Base-by-base conservation (phyloP, 2,113 vertebrate genomes). In the Brachyhypopomus gauderio region DNA sequence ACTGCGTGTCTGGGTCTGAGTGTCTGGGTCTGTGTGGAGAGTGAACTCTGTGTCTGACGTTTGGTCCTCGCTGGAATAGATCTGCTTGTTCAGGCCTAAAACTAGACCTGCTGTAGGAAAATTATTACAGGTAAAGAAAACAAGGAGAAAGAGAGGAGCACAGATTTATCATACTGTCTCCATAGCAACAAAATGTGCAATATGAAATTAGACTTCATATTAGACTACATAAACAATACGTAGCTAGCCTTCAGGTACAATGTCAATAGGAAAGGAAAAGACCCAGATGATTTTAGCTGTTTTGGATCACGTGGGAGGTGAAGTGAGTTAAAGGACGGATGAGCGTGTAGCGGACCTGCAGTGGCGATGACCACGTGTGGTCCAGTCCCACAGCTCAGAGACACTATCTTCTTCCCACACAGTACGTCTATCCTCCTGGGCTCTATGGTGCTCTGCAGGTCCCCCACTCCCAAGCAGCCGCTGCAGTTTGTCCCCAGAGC, bases 311-410 rank as follows among this genome's bases (percentile, higher is more conserved):
- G 55, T 6, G 5, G 17, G 5, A 52, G 2, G 16, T 23, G 8
- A 7, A 23, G 45, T 23, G 1, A 25, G 56, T 71, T 36, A 73
- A 45, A 11, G 20, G 27, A 55, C 38, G 56, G 8, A 45, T 9
- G 14, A 23, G 9, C 12, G 45, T 16, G n/a, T 48, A n/a, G 63
- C 75, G 91, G 86, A 99, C 98, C 97, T 94, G 95, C 91, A 59
- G 97, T 99, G 66, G 95, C 94, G 75, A 98, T 92, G 86, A 97
- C 95, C 80, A 99, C 88, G 69, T 99, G 98, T 0, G 98, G 98
- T n/a, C 97, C 98, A 22, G 95, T 99, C 86, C 98, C 98, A 22
- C 97, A 99, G 93, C 96, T 98, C 84, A 99, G 89, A 82, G 96
- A 96, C 75, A 95, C 92, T 82, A 98, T 96, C 87, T 97, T 98